phyloP scores from a whole-genome alignment of 2,113 vertebrate species.

The Formicarius rufipectus region DNA sequence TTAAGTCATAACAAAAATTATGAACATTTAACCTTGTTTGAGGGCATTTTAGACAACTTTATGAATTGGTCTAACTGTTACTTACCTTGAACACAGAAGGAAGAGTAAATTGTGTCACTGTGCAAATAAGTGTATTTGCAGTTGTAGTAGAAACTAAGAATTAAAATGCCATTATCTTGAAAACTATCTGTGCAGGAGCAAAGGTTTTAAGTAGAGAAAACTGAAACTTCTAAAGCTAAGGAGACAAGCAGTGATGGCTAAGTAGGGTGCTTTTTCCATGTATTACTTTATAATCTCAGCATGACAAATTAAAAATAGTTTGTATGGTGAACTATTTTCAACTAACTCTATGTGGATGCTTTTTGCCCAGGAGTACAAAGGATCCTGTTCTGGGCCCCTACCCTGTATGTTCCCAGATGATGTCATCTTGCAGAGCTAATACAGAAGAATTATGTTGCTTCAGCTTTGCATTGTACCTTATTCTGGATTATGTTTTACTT shows the following conservation, averaged over 20 bases:
- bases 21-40: not conserved
- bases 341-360: not conserved
- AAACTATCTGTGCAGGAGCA: not conserved
- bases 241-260: not conserved
- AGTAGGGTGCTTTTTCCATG: not conserved
- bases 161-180: not conserved
- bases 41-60: not conserved
- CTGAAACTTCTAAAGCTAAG: not conserved
- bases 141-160: not conserved
- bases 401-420: not conserved
- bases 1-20: not conserved
- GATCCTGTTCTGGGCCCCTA: not conserved
- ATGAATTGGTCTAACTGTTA: not conserved
- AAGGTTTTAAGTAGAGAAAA: not conserved
- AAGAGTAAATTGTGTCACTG: not conserved
- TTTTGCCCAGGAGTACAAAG: not conserved
- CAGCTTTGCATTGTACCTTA: not conserved
- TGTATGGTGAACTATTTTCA: not conserved
- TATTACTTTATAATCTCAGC: not conserved
- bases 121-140: not conserved
- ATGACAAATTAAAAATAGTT: not conserved
- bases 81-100: not conserved
- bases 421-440: not conserved
- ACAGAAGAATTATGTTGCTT: not conserved
- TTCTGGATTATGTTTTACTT: not conserved